Base-by-base conservation (phyloP, 2,888 invertebrate species). In the Melitaea athalia region DNA sequence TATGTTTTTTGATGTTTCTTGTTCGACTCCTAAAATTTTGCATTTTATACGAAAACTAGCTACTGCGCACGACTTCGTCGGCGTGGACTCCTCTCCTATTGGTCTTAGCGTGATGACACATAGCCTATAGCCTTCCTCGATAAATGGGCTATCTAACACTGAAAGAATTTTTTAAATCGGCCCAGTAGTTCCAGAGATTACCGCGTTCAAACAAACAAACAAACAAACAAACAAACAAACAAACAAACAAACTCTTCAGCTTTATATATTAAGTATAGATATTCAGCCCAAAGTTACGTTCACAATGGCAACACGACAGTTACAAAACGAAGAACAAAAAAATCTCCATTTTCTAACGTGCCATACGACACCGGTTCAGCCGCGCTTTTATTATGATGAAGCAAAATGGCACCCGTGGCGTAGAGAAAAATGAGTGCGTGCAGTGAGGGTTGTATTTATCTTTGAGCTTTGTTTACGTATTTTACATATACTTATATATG, bases 341-440 rank as follows among this genome's bases (percentile, higher is more conserved):
- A 31, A 33, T 43, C 60, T 59, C 60, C 45, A 65, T 60, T 60
- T 59, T 65, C 59, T 60, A 60, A 52, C 33, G 45, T 52, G 52
- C 59, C 49, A 53, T 63, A 63, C 65, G 60, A 55, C 69, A 55
- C 59, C 42, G 60, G 63, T 63, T 67, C 63, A 63, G 33, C 53
- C 59, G 62, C 69, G 33, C 52, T 24, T 63, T 61, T 67, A 63
- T 69, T 66, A 60, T 50, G 63, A 52, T 60, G 52, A 52, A 43
- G 42, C 55, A 67, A 66, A 59, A 66, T 66, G 66, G 65, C 63
- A 12, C 42, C 59, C 57, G 38, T 47, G 49, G 38, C 50, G 59
- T 38, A 62, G 31, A 17, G 52, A 24, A 24, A 52, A 24, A 5
- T 24, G 12, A 17, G 17, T 31, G 52, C 11, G 17, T 11, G 17